These are phyloP conservation scores for Microctonus brassicae DNA, from an alignment of 2,888 invertebrate species.

Conservation along the genomic window DNA sequence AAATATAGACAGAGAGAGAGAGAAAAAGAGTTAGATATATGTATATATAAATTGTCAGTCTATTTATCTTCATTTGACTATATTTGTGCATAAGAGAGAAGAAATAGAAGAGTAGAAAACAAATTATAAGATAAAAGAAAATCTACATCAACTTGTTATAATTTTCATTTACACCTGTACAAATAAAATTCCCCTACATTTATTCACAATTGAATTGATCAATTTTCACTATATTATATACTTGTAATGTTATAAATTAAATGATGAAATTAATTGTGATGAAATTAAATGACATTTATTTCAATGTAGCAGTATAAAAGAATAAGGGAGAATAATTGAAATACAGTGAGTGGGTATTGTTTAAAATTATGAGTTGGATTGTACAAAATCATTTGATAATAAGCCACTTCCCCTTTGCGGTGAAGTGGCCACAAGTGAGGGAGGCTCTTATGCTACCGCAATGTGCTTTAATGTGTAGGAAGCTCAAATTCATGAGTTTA, in stretches of 20 bases:
- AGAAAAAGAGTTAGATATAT: too few relatives aligned
- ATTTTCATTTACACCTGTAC: not conserved
- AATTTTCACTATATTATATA: not conserved
- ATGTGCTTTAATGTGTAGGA: conserved; percentile 62
- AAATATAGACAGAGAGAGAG: not conserved
- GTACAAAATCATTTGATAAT: conserved; percentile 66
- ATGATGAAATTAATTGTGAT: too few relatives aligned
- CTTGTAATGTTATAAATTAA: too few relatives aligned
- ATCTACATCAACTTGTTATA: too few relatives aligned
- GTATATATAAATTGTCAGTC: too few relatives aligned
- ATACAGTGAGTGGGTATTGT: too few relatives aligned
- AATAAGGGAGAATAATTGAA: not conserved
- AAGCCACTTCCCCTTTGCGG: conserved; percentile 65
- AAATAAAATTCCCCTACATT: not conserved
- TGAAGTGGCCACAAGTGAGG: conserved; percentile 33
- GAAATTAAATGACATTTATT: too few relatives aligned
- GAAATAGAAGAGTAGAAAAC: not conserved
- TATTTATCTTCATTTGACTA: too few relatives aligned
- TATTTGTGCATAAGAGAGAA: not conserved
- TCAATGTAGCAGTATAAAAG: not conserved
- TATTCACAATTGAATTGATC: not conserved
- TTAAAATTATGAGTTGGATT: conserved; percentile 60
- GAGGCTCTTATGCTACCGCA: conserved; percentile 23
- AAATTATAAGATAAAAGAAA: not conserved
- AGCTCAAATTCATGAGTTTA: conserved; percentile 70